Percentiles rank a stretch among this genome's conserved stretches.
phyloP scores from a whole-genome alignment of 1,140 invertebrate species.

The Xylocopa sonorina region DNA sequence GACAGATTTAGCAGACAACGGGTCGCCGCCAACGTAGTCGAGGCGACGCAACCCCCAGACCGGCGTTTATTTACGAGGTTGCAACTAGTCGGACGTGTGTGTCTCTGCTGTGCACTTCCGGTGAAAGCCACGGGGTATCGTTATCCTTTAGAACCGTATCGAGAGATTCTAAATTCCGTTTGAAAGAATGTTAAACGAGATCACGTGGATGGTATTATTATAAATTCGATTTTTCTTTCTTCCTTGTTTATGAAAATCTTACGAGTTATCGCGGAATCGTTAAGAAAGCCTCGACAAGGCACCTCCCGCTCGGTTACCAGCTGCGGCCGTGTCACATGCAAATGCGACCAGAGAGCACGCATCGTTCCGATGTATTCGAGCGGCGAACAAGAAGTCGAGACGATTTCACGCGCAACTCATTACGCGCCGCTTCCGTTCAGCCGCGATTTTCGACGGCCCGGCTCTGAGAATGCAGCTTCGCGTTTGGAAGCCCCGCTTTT shows the following conservation, averaged over 20 bases:
- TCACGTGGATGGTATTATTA: too few species aligned
- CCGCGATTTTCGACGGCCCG: not conserved
- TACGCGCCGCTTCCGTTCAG: constrained; percentile 11
- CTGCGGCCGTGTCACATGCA: constrained; percentile 10
- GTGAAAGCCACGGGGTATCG: constrained; percentile 33
- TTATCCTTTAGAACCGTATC: too few species aligned
- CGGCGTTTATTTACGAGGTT: constrained; percentile 30
- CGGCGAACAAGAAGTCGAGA: not conserved
- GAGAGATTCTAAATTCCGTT: too few species aligned
- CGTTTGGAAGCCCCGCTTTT: not conserved
- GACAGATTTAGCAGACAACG: constrained; percentile 49
- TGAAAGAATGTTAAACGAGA: too few species aligned
- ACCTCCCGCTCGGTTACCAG: not conserved
- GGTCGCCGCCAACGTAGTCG: constrained; percentile 43
- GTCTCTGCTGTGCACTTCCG: constrained; percentile 2
- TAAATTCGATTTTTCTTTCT: too few species aligned
- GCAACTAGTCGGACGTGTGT: too few species aligned
- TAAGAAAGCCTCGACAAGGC: not conserved
- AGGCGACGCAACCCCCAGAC: constrained; percentile 29
- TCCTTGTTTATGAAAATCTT: too few species aligned
- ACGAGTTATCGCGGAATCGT: not conserved
- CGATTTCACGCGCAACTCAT: constrained; percentile 31
- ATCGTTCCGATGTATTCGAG: not conserved
- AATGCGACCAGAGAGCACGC: not conserved
- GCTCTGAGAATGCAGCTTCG: not conserved